Base-by-base conservation (phyloP, 2,797 vertebrate species). In the Pseudotriccus pelzelni region DNA sequence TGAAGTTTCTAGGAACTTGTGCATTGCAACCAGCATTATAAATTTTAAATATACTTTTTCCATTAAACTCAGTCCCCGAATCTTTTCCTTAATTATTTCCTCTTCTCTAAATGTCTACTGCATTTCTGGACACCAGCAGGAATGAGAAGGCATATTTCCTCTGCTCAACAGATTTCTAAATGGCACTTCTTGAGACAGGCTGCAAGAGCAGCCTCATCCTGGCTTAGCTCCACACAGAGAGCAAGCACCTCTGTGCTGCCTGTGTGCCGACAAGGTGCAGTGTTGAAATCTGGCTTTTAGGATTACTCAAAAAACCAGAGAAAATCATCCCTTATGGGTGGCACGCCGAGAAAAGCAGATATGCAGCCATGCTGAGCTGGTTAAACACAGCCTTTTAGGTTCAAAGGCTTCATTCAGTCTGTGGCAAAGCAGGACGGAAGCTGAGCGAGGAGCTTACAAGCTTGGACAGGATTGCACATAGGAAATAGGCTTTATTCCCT, bases 401-500 rank as follows among this genome's bases (percentile, higher is more conserved):
- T 96, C 89, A 95, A 97, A 97, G 91, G 2, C 73, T 30, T 64
- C 82, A 24, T 37, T 86, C 34, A 75, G 76, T 68, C 82, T 91
- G 95, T 2, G 30, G 91, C 82, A 32, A 39, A 84, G 80, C 89
- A 59, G 90, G 94, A 93, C 25, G 50, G 95, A 91, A 90, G 93
- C 88, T 13, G 66, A 90, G 15, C 3, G 0, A 90, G 87, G 53
- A 94, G 91, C 95, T 92, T 22, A 58, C 95, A 94, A 72, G 87
- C 90, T 94, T 93, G 91, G 94, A 58, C 93, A 84, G 87, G 91
- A 93, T 60, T 8, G 1, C 69, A 36, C 24, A 3, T 8, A 74
- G 91, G 91, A 96, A 95, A 78, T 78, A 4, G 16, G 58, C 39
- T 95, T 90, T 53, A 87, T 91, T 96, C 91, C 89, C 79, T 85